Conservation (phyloP, 37 sponge, comb jelly and placozoan species). For the Petrosia ficiformis region DNA sequence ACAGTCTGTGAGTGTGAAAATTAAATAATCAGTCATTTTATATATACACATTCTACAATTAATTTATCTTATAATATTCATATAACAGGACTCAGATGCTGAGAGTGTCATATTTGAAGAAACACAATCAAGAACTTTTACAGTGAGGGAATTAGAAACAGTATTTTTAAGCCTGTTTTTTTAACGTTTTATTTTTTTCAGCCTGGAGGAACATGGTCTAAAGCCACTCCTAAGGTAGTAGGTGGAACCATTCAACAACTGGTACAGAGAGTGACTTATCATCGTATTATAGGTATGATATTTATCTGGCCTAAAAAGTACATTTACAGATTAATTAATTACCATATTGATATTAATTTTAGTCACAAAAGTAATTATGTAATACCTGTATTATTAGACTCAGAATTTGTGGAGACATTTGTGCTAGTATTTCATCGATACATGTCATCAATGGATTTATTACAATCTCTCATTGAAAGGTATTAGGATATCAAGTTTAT, state of each 20-base stretch:
- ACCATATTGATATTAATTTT: too few relatives aligned
- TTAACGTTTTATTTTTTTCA: background rate
- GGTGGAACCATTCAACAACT: slow-evolving; percentile 70
- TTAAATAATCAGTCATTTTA: too few relatives aligned
- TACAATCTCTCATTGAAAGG: slow-evolving; percentile 62
- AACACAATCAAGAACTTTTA: background rate
- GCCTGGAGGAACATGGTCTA: slow-evolving; percentile 35
- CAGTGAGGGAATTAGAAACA: too few relatives aligned
- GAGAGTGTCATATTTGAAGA: slow-evolving; percentile 15
- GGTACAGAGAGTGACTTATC: slow-evolving; percentile 58
- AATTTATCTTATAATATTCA: too few relatives aligned
- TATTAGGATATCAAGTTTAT: background rate
- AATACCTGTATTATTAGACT: slow-evolving; percentile 45
- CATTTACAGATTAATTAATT: too few relatives aligned
- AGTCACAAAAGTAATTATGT: background rate
- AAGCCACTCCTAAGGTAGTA: slow-evolving; percentile 58
- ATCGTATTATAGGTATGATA: slow-evolving; percentile 63
- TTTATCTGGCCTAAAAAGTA: too few relatives aligned
- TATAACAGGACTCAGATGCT: slow-evolving; percentile 8
- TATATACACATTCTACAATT: too few relatives aligned
- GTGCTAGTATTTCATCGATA: slow-evolving; percentile 63
- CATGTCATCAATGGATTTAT: slow-evolving; percentile 50
- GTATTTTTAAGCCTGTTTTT: too few relatives aligned
- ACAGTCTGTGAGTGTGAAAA: too few relatives aligned
- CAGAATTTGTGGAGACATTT: slow-evolving; percentile 65